Conservation (phyloP, 2,797 vertebrate genomes). For the Eremophila alpestris region DNA sequence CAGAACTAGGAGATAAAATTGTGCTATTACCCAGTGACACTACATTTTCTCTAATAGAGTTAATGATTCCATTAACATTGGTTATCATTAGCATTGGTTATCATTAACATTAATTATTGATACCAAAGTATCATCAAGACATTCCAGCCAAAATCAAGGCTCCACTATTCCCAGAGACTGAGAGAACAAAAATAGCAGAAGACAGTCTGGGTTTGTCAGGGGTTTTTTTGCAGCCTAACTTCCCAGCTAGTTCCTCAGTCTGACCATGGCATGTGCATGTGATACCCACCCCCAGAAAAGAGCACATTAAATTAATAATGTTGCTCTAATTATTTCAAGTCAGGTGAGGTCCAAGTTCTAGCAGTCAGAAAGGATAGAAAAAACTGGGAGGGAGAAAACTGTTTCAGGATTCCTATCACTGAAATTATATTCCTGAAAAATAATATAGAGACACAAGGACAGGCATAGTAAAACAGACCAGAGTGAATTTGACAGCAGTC, state of each 20-base stretch:
- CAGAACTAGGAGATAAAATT: not conserved
- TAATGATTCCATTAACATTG: constrained; percentile 23
- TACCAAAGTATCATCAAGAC: not conserved
- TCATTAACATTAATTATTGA: constrained; percentile 39
- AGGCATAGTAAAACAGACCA: not conserved
- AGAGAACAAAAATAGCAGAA: not conserved
- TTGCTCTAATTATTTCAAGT: not conserved
- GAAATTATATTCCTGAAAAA: not conserved
- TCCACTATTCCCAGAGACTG: not conserved
- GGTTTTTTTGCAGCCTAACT: not conserved
- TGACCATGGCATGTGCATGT: not conserved
- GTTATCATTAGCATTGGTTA: not conserved
- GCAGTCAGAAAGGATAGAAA: not conserved
- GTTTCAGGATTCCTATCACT: not conserved
- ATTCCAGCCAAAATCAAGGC: not conserved
- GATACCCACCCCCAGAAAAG: not conserved
- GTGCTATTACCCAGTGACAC: not conserved
- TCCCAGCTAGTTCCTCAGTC: not conserved
- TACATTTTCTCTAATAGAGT: constrained; percentile 18
- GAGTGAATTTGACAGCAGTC: not conserved
- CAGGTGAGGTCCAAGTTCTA: not conserved
- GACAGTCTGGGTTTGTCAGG: not conserved
- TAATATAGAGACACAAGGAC: not conserved
- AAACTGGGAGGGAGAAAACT: not conserved
- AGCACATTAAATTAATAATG: not conserved